Evolutionary conservation across 1,140 invertebrate genomes (phyloP).

Genomic region (Drosophila dunni): DNA sequence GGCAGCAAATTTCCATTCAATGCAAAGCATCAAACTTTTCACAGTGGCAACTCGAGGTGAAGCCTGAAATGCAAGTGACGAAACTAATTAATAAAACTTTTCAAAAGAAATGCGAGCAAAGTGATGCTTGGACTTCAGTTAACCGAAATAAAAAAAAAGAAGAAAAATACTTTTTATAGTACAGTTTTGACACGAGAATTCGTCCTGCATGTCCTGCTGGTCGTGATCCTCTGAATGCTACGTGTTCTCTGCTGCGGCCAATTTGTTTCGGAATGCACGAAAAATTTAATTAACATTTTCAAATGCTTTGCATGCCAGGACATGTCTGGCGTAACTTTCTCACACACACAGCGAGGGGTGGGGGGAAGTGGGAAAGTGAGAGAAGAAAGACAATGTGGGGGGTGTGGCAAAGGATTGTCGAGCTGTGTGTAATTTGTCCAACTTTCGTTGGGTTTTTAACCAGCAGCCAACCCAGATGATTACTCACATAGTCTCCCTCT

Average conservation of each 20-base stretch:
- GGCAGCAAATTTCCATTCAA: no score
- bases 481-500: slow-evolving; percentile 41
- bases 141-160: no score
- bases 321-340: slow-evolving; percentile 51
- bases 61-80: neutral
- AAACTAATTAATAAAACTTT: neutral
- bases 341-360: slow-evolving; percentile 15
- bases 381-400: neutral
- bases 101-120: neutral
- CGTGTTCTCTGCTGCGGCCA: slow-evolving; percentile 46
- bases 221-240: slow-evolving; percentile 9
- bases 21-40: no score
- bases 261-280: slow-evolving; percentile 70
- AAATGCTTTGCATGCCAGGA: slow-evolving; percentile 71
- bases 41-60: neutral
- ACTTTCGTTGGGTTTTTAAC: slow-evolving; percentile 65
- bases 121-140: neutral
- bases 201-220: slow-evolving; percentile 6
- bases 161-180: neutral
- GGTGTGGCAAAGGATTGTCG: neutral
- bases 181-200: slow-evolving; percentile 5
- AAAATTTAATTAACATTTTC: slow-evolving; percentile 79
- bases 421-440: slow-evolving; percentile 57
- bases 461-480: slow-evolving; percentile 52
- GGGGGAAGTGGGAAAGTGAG: neutral